Evolutionary conservation across 2,797 vertebrate genomes (phyloP), one percentile per base, ranked within the genome.

Genomic region (Gallinago solitaria): DNA sequence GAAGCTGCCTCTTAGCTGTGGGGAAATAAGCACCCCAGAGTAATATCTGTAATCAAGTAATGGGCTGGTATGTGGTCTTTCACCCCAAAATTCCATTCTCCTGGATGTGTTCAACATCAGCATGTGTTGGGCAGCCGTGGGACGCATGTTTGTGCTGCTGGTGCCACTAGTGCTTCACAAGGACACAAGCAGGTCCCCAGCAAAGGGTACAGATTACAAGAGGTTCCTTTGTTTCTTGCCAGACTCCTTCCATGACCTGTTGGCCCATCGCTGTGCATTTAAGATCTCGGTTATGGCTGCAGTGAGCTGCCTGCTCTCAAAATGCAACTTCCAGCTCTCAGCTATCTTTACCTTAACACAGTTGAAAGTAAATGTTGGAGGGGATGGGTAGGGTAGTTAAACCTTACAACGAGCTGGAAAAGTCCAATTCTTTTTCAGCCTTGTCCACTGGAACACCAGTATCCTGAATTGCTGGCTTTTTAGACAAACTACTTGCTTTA

Each of bases 121-220:
- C 1, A 0, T 18, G 23, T 77, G 27, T 23, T 68, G n/a, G 45
- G 21, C 41, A 78, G 57, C 24, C 64, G n/a, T 67, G 27, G 27
- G 28, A 33, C 13, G 18, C 0, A 0, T 0, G 0, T 77, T 56
- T 82, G 25, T 68, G 37, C 45, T 48, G 12, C 59, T 27, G 9
- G 17, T 68, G 54, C 11, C 33, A 64, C 43, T 30, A 39, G 8
- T 9, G 25, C 5, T 77, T 77, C 27, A 30, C 20, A 57, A 47
- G 16, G n/a, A 47, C 3, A 7, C 8, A 4, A 83, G 9, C 18
- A 57, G 41, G 33, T 50, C 75, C 18, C 8, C 2, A 2, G 7
- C 23, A 10, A 85, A 39, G 8, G 24, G 14, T 54, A 73, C 12
- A 54, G 47, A 54, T 27, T 14, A 33, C 64, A 84, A 68, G 25